Conservation (phyloP, 2,113 vertebrate genomes). For the Shinisaurus crocodilurus region DNA sequence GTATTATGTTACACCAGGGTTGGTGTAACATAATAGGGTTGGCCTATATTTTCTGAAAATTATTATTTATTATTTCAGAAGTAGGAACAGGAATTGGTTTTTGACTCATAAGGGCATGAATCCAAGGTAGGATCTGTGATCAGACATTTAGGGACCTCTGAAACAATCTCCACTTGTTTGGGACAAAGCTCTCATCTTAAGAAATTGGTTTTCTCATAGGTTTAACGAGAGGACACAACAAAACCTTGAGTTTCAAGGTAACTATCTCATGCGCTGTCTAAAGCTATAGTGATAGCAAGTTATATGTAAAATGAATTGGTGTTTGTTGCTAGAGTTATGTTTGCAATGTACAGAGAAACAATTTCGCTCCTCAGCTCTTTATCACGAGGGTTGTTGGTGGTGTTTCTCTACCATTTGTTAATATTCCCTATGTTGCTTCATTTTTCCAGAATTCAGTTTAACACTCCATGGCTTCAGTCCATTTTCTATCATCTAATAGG, state of each 20-base stretch:
- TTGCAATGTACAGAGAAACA: rapidly evolving
- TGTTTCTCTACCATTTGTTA: background rate
- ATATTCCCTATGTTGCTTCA: background rate
- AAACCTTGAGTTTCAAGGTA: rapidly evolving
- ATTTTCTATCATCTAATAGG: background rate
- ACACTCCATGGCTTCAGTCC: background rate
- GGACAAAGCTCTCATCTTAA: background rate
- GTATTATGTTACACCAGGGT: background rate
- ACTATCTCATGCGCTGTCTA: background rate
- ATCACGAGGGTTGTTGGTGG: background rate
- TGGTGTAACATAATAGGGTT: background rate
- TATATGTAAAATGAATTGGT: background rate
- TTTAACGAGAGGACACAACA: slow-evolving; percentile 9
- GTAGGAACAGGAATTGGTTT: background rate
- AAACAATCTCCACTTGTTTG: slow-evolving; percentile 5
- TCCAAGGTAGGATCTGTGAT: background rate
- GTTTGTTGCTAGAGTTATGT: background rate
- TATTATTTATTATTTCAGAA: background rate
- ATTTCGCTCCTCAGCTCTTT: background rate
- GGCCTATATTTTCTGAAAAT: background rate
- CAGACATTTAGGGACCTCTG: background rate
- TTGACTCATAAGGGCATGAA: background rate
- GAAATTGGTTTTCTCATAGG: background rate
- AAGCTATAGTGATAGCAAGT: background rate
- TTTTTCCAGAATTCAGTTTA: background rate